Conservation (phyloP, 1,140 invertebrate species). For the Drosophila burlai region DNA sequence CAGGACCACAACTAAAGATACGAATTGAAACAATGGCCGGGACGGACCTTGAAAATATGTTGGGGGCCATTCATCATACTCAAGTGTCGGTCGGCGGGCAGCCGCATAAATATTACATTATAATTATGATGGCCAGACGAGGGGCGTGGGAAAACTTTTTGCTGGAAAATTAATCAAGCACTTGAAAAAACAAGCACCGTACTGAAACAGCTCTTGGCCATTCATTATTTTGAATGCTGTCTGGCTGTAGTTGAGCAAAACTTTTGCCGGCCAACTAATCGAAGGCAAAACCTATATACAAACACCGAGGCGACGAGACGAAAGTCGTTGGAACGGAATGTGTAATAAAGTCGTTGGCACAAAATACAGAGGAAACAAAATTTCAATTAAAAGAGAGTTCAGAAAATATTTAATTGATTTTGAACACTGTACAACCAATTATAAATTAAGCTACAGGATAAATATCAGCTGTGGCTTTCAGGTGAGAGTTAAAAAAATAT, state of each 20-base stretch:
- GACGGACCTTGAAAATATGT: conserved; percentile 57
- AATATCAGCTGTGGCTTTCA: too few relatives aligned
- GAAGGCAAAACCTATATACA: conserved; percentile 30
- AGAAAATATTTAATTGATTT: too few relatives aligned
- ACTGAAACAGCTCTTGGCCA: conserved; percentile 46
- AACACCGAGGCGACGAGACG: conserved; percentile 1
- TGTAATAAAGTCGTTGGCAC: conserved; percentile 23
- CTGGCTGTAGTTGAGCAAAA: conserved; percentile 21
- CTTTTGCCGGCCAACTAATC: conserved; percentile 45
- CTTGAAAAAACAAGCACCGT: conserved; percentile 24
- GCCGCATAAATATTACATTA: conserved; percentile 66
- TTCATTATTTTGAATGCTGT: conserved; percentile 59
- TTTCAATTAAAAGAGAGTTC: neutral
- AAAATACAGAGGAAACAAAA: neutral
- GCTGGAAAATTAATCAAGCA: conserved; percentile 67
- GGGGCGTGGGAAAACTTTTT: conserved; percentile 51
- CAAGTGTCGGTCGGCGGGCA: conserved; percentile 44
- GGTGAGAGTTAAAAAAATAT: neutral
- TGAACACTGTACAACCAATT: too few relatives aligned
- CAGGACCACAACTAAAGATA: conserved; percentile 50
- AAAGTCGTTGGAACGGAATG: conserved; percentile 17
- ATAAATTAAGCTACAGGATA: too few relatives aligned
- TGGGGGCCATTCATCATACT: conserved; percentile 63
- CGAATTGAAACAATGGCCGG: conserved; percentile 47
- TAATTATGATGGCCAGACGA: conserved; percentile 68